These are phyloP conservation scores for Phaethornis superciliosus DNA, from an alignment of 2,113 vertebrate genomes.

Conservation along the genomic window DNA sequence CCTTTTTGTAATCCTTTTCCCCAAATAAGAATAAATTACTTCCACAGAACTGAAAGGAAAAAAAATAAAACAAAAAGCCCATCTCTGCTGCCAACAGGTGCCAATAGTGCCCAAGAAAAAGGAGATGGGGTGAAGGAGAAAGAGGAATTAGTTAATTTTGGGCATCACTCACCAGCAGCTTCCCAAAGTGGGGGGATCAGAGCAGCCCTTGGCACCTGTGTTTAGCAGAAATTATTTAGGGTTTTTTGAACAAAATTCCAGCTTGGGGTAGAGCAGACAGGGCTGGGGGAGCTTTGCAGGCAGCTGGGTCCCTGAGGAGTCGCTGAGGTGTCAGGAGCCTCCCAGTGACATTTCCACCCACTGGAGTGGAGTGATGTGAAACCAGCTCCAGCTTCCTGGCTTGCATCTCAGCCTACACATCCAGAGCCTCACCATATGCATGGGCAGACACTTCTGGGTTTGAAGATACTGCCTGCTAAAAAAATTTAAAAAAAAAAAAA, in stretches of 20 bases:
- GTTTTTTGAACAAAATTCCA: neutral
- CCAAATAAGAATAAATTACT: neutral
- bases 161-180: neutral
- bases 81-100: neutral
- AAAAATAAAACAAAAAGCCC: neutral
- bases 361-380: fast-evolving
- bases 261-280: neutral
- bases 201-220: neutral
- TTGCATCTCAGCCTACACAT: fast-evolving
- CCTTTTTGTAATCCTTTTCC: neutral
- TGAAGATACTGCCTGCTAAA: neutral
- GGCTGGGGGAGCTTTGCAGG: neutral
- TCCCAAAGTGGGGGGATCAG: neutral
- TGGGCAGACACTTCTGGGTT: neutral
- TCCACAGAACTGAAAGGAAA: neutral
- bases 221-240: neutral
- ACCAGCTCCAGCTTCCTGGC: neutral
- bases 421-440: fast-evolving
- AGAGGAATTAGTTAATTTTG: neutral
- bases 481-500: neutral
- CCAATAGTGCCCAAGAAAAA: neutral
- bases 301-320: no score
- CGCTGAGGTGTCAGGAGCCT: neutral
- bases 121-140: neutral
- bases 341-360: fast-evolving